A percentile compares a stretch with the other conserved stretches of the same genome.
These are phyloP conservation scores for Tamias sibiricus DNA, from an alignment of 2,113 vertebrate species.

Conservation along the genomic window DNA sequence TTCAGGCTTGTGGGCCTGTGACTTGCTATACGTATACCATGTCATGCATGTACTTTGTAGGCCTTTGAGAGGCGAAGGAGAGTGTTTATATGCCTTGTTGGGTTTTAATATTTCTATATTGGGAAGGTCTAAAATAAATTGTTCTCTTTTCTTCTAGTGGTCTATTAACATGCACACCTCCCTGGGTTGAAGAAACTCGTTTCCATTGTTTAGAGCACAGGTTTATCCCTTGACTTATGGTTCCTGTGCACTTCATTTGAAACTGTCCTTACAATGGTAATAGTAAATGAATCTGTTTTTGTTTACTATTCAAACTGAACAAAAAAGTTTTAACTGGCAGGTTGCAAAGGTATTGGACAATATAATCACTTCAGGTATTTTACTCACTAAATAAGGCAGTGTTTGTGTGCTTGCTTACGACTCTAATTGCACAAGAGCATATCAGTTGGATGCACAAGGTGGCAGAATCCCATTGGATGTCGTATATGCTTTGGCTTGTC, in stretches of 20 bases:
- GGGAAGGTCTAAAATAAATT: background rate
- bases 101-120: background rate
- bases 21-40: background rate
- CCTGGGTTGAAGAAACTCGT: background rate
- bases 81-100: background rate
- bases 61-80: background rate
- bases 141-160: background rate
- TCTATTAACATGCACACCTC: background rate
- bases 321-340: background rate
- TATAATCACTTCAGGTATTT: background rate
- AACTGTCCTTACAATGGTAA: background rate
- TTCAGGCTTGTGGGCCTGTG: background rate
- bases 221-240: background rate
- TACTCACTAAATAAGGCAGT: background rate
- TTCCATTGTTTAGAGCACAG: background rate
- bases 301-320: background rate
- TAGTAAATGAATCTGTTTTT: background rate
- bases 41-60: background rate
- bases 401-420: background rate
- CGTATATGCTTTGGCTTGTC: background rate
- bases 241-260: background rate
- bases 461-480: background rate
- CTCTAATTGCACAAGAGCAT: background rate
- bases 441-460: background rate
- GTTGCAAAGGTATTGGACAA: background rate